Conservation (phyloP, 2,888 invertebrate genomes). For the Drosophila mayaguana region DNA sequence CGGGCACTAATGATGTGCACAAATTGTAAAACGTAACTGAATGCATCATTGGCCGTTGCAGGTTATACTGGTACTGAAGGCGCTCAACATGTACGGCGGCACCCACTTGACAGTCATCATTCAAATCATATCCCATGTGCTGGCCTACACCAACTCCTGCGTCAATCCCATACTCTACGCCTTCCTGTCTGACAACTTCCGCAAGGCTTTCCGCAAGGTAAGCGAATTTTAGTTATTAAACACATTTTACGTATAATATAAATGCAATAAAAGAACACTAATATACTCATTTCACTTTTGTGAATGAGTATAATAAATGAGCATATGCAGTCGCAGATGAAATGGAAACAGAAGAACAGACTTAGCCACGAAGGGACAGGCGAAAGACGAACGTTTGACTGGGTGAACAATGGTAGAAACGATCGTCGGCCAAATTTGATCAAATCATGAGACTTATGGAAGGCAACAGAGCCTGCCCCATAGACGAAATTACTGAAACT, state of each 20-base stretch:
- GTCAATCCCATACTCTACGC: slow-evolving; percentile 98
- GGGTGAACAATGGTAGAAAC: too few species aligned
- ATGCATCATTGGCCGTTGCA: slow-evolving; percentile 85
- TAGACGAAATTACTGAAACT: neutral
- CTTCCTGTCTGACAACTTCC: slow-evolving; percentile 96
- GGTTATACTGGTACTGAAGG: slow-evolving; percentile 92
- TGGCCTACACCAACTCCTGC: slow-evolving; percentile 97
- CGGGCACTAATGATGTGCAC: slow-evolving; percentile 5
- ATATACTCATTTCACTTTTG: too few species aligned
- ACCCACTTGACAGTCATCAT: slow-evolving; percentile 89
- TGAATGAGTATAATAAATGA: too few species aligned
- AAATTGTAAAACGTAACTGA: neutral
- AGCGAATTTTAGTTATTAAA: slow-evolving; percentile 25
- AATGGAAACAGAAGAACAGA: neutral
- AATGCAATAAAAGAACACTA: too few species aligned
- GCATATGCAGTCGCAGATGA: neutral
- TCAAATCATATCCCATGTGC: slow-evolving; percentile 91
- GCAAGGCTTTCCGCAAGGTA: slow-evolving; percentile 92
- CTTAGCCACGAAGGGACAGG: neutral
- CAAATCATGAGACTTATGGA: neutral
- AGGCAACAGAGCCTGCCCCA: too few species aligned
- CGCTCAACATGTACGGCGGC: slow-evolving; percentile 89
- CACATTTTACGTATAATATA: neutral
- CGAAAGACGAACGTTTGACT: neutral
- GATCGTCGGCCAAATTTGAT: neutral